A percentile compares a stretch with the other conserved stretches of the same genome.
Evolutionary conservation across 2,113 vertebrate species (phyloP).

Genomic region (Gnathonemus longibarbis): DNA sequence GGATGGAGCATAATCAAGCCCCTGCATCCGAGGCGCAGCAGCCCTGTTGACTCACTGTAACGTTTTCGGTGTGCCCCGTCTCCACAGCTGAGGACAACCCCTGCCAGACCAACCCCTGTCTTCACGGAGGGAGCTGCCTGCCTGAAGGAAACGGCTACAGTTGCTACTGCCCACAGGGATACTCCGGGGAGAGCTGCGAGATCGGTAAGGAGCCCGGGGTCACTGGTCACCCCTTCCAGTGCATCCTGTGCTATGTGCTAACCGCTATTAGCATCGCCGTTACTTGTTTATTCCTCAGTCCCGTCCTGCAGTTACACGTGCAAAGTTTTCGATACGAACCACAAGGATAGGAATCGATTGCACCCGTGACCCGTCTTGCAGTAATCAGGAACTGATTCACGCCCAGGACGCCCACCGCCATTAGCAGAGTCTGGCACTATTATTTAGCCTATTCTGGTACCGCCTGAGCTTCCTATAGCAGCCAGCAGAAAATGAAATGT

Average conservation of each 20-base stretch:
- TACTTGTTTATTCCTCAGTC: background rate
- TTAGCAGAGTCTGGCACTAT: background rate
- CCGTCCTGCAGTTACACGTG: background rate
- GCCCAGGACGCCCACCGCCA: background rate
- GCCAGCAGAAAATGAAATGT: background rate
- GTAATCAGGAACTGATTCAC: background rate
- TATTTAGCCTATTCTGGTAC: background rate
- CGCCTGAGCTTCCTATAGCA: background rate
- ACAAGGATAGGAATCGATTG: background rate
- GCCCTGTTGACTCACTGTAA: background rate
- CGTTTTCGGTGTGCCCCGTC: background rate
- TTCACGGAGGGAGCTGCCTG: conserved; percentile 82
- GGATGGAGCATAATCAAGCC: too few relatives aligned
- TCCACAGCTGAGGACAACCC: conserved; percentile 64
- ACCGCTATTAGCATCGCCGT: background rate
- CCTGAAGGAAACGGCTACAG: conserved; percentile 73
- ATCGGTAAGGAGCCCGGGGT: conserved; percentile 71
- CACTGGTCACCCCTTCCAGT: background rate
- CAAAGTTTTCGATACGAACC: background rate
- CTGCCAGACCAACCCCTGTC: conserved; percentile 83
- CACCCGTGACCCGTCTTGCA: background rate
- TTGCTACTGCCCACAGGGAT: conserved; percentile 83
- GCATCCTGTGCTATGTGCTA: background rate
- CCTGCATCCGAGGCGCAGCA: background rate
- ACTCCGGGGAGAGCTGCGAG: conserved; percentile 90